Conservation (phyloP, 2,113 vertebrate species). For the Antigone vipio region DNA sequence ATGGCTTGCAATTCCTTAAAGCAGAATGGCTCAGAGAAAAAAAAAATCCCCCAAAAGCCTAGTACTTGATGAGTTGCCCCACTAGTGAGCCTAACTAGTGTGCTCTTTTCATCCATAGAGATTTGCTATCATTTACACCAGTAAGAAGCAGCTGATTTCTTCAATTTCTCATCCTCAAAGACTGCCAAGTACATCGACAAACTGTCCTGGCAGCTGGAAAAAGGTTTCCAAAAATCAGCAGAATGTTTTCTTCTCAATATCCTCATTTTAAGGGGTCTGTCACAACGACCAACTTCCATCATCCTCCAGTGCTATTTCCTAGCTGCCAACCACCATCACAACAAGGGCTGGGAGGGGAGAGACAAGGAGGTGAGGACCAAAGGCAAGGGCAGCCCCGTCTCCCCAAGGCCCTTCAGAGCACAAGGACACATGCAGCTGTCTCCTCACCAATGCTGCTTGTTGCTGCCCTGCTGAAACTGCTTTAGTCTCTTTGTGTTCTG, state of each 20-base stretch:
- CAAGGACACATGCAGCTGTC: background rate
- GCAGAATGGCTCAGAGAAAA: background rate
- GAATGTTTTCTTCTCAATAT: background rate
- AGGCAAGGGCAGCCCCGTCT: background rate
- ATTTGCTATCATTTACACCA: background rate
- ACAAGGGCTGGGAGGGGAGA: background rate
- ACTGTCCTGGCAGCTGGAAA: background rate
- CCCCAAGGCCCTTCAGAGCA: background rate
- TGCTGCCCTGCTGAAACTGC: background rate
- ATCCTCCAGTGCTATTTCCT: background rate
- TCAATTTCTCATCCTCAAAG: background rate
- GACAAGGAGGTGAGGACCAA: background rate
- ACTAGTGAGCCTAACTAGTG: background rate
- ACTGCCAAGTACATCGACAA: background rate
- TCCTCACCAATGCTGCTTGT: background rate
- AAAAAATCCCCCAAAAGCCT: background rate
- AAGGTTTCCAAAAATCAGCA: background rate
- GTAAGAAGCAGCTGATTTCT: background rate
- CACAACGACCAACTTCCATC: accelerated
- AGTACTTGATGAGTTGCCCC: background rate
- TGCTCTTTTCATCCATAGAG: background rate
- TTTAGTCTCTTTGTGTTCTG: background rate
- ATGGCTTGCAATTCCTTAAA: background rate
- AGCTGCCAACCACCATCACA: background rate
- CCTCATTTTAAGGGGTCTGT: background rate